A percentile compares a stretch with the other conserved stretches of the same genome.
Evolutionary conservation across 2,888 invertebrate species (phyloP).

Genomic region (Adelognathus sp.): DNA sequence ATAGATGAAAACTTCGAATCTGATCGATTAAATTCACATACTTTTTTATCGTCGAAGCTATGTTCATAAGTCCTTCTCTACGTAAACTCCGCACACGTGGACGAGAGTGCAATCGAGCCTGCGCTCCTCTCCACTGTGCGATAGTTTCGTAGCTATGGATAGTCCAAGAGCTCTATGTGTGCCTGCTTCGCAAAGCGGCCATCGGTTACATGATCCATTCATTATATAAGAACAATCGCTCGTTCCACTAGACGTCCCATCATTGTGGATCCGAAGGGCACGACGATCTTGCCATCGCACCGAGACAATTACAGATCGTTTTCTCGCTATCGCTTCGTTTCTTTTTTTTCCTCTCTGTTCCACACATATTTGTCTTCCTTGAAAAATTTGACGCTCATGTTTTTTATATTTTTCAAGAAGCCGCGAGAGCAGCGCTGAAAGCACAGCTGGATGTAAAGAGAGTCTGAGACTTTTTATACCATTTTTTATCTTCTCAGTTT

Average conservation of each 20-base stretch:
- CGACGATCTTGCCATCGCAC: conserved; percentile 56
- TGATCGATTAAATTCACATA: no score
- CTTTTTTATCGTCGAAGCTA: no score
- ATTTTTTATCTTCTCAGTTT: conserved; percentile 7
- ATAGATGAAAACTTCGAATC: no score
- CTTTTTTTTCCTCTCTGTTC: conserved; percentile 31
- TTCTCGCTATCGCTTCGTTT: conserved; percentile 29
- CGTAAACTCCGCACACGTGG: not conserved
- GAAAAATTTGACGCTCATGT: not conserved
- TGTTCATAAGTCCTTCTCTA: no score
- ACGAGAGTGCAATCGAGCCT: conserved; percentile 44
- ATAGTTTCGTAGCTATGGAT: not conserved
- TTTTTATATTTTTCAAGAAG: not conserved
- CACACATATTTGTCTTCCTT: not conserved
- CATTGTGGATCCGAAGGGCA: conserved; percentile 78
- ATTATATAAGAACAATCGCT: conserved; percentile 81
- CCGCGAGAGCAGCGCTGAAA: not conserved
- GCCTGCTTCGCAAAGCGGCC: conserved; percentile 71
- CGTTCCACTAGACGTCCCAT: conserved; percentile 79
- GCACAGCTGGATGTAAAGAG: conserved; percentile 2
- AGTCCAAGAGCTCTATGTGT: conserved; percentile 25
- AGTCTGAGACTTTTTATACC: not conserved
- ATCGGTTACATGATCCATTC: conserved; percentile 81
- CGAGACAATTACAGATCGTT: conserved; percentile 52
- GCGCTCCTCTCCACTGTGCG: conserved; percentile 4